Conservation (phyloP, 2,888 invertebrate species). For the Zele albiditarsus region DNA sequence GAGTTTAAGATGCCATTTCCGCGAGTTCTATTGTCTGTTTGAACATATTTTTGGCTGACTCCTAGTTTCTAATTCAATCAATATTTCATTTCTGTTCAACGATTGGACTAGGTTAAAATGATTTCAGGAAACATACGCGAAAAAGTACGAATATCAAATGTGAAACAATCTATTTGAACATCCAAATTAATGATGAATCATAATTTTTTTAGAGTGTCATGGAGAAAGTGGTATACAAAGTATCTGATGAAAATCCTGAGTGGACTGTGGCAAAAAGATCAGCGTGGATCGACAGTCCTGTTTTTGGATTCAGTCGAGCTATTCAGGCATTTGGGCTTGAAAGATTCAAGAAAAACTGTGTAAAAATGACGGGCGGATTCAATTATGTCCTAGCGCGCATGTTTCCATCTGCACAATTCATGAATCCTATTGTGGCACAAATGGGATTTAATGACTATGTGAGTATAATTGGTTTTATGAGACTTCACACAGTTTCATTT, state of each 20-base stretch:
- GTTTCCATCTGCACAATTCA: conserved; percentile 76
- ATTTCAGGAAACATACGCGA: too few species aligned
- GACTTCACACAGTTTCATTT: too few species aligned
- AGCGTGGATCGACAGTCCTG: conserved; percentile 92
- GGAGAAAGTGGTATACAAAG: conserved; percentile 90
- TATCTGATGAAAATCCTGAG: conserved; percentile 79
- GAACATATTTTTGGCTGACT: too few species aligned
- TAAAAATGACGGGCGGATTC: conserved; percentile 88
- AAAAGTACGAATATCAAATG: too few species aligned
- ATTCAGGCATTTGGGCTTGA: conserved; percentile 93
- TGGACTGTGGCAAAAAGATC: conserved; percentile 87
- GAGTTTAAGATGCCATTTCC: too few species aligned
- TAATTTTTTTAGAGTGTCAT: conserved; percentile 82
- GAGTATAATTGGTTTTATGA: conserved; percentile 43
- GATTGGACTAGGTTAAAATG: too few species aligned
- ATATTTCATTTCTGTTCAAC: too few species aligned
- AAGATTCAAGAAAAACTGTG: conserved; percentile 89
- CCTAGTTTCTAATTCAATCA: too few species aligned
- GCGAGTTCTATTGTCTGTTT: too few species aligned
- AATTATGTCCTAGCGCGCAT: conserved; percentile 85
- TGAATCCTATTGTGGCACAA: conserved; percentile 64
- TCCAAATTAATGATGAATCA: not conserved
- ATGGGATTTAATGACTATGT: conserved; percentile 59
- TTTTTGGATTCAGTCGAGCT: conserved; percentile 89
- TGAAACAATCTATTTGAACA: not conserved